Evolutionary conservation across 2,797 vertebrate species (phyloP).

Genomic region (Phoeniculus purpureus): DNA sequence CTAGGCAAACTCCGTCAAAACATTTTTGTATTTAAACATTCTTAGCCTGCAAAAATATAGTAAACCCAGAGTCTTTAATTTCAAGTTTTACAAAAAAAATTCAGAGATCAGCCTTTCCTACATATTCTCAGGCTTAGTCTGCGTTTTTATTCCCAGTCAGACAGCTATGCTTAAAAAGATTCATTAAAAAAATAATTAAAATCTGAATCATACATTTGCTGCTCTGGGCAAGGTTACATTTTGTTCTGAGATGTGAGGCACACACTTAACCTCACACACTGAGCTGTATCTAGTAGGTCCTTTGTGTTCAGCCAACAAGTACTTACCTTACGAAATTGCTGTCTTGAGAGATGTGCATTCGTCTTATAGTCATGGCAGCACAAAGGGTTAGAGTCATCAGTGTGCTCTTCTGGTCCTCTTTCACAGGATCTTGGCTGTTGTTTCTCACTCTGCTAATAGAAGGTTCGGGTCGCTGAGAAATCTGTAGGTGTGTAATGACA

Average conservation of each 20-base stretch:
- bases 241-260: neutral
- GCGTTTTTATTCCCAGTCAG: neutral
- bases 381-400: neutral
- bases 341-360: neutral
- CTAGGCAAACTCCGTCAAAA: neutral
- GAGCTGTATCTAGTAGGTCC: neutral
- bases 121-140: neutral
- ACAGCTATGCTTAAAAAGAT: neutral
- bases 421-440: neutral
- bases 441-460: neutral
- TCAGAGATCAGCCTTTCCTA: neutral
- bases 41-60: neutral
- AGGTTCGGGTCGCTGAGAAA: neutral
- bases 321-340: neutral
- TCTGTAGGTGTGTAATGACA: neutral
- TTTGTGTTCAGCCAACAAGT: neutral
- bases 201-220: neutral
- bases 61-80: neutral
- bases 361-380: neutral
- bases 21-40: neutral
- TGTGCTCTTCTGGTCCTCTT: neutral
- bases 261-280: neutral
- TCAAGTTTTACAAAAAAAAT: neutral
- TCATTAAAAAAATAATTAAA: neutral
- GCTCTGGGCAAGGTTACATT: neutral